phyloP scores from a whole-genome alignment of 1,140 invertebrate genomes.

The Cardiocondyla obscurior region DNA sequence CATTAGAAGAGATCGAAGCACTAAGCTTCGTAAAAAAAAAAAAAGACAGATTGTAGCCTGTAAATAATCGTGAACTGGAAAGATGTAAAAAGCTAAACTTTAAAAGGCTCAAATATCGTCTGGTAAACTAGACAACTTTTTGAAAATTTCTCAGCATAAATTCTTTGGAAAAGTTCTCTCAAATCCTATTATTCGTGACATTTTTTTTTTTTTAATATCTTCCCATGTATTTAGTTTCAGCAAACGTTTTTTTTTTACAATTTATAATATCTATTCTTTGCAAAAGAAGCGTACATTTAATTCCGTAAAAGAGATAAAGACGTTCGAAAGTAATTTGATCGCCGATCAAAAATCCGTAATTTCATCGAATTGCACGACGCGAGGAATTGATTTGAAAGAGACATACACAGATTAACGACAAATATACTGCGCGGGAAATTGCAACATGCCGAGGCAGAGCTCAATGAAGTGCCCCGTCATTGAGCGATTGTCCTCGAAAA shows the following conservation, averaged over 20 bases:
- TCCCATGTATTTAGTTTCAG: neutral
- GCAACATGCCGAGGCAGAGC: neutral
- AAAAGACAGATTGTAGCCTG: neutral
- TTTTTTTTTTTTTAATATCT: neutral
- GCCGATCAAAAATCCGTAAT: neutral
- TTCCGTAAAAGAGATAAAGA: neutral
- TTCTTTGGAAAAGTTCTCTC: no score
- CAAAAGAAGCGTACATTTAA: neutral
- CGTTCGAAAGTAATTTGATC: neutral
- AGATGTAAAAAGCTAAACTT: neutral
- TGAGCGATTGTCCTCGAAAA: slow-evolving; percentile 41
- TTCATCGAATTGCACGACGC: neutral
- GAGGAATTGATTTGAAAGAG: neutral
- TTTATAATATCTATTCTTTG: neutral
- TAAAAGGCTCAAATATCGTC: neutral
- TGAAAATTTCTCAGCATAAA: neutral
- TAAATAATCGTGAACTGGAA: neutral
- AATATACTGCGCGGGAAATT: slow-evolving; percentile 31
- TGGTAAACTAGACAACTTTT: neutral
- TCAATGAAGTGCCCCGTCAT: slow-evolving; percentile 51
- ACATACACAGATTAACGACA: slow-evolving; percentile 47
- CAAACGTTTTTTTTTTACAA: neutral
- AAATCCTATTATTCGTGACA: neutral
- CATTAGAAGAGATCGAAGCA: neutral
- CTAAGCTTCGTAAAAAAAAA: slow-evolving; percentile 1